Evolutionary conservation across 2,888 invertebrate species (phyloP).

Genomic region (Ectemnius cavifrons): DNA sequence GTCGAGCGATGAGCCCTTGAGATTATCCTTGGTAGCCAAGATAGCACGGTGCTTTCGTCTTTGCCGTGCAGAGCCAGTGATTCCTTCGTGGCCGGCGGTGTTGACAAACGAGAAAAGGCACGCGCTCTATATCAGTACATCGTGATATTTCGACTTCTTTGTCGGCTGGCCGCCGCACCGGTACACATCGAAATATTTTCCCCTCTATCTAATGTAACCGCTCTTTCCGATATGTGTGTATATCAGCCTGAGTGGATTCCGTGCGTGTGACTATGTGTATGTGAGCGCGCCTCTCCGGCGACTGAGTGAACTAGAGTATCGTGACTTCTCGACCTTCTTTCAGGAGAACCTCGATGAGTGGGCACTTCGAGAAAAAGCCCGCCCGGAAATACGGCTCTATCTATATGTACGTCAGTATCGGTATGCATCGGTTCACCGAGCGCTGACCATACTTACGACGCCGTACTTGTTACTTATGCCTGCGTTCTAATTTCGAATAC

Average conservation of each 20-base stretch:
- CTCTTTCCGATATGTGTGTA: background rate
- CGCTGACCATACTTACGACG: conserved; percentile 2
- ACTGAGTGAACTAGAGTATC: conserved; percentile 18
- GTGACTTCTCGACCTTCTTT: conserved; percentile 53
- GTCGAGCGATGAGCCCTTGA: background rate
- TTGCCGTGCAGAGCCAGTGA: background rate
- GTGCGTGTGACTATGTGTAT: conserved; percentile 21
- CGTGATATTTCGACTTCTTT: conserved; percentile 50
- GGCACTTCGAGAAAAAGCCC: conserved; percentile 28
- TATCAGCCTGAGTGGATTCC: background rate
- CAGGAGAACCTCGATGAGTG: conserved; percentile 46
- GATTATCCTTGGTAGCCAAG: background rate
- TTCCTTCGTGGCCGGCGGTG: conserved; percentile 17
- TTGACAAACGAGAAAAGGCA: conserved; percentile 45
- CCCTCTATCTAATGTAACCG: background rate
- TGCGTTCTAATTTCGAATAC: background rate
- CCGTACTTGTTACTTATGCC: background rate
- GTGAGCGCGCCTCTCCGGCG: too few relatives aligned
- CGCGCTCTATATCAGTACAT: conserved; percentile 22
- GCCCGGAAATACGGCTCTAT: conserved; percentile 34
- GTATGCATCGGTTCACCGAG: conserved; percentile 12
- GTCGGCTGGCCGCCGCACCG: too few relatives aligned
- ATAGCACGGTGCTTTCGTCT: background rate
- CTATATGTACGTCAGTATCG: too few relatives aligned
- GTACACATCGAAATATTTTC: conserved; percentile 8